Conservation (phyloP, 1,140 invertebrate species). For the Whitmania pigra region DNA sequence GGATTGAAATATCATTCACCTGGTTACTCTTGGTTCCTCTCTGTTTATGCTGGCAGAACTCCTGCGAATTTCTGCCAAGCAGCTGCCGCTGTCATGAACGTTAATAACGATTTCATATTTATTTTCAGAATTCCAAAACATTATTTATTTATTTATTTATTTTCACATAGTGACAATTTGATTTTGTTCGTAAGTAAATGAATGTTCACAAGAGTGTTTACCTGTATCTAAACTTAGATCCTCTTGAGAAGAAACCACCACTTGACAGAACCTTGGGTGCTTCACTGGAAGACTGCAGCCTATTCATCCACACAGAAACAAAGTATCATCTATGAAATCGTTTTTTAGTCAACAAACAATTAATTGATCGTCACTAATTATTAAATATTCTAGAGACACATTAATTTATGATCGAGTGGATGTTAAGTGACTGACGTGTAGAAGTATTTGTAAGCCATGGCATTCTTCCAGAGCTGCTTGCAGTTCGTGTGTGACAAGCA, state of each 20-base stretch:
- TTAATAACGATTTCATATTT: not conserved
- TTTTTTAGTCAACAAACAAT: not conserved
- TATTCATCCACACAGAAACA: no score
- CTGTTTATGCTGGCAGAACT: not conserved
- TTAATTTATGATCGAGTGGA: no score
- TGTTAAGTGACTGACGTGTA: not conserved
- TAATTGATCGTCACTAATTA: no score
- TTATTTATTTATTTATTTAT: no score
- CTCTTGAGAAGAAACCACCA: slow-evolving; percentile 10
- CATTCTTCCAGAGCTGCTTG: slow-evolving; percentile 10
- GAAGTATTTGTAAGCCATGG: slow-evolving; percentile 3
- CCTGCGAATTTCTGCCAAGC: not conserved
- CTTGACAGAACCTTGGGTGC: slow-evolving; percentile 12
- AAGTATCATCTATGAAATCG: not conserved
- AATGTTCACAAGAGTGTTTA: not conserved
- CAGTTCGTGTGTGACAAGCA: not conserved
- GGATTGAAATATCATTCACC: not conserved
- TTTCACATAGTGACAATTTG: not conserved
- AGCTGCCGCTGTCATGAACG: not conserved
- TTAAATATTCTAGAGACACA: no score
- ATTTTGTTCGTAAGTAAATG: not conserved
- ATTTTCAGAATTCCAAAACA: not conserved
- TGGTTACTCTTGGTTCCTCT: not conserved
- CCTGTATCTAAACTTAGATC: slow-evolving; percentile 16
- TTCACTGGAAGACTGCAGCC: slow-evolving; percentile 12